A percentile compares a stretch with the other conserved stretches of the same genome.
Evolutionary conservation across 92 coral and sea anemone species (phyloP).

Genomic region (Phenganax subtilis): DNA sequence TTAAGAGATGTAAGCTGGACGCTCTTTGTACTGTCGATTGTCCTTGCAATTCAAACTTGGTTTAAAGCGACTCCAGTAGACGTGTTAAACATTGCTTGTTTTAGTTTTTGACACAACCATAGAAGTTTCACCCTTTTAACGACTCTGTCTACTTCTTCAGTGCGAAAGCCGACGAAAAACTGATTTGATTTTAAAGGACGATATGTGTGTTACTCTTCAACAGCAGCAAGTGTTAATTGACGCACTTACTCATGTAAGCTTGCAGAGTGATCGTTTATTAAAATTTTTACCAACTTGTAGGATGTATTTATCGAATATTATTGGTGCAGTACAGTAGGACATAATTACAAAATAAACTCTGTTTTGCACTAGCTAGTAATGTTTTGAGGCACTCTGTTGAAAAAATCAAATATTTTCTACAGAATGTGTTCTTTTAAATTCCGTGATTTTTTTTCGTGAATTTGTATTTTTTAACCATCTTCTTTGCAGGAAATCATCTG

Average conservation of each 20-base stretch:
- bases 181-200: slow-evolving; percentile 65
- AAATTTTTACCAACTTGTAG: neutral
- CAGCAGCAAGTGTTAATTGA: slow-evolving; percentile 87
- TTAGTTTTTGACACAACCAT: neutral
- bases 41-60: no score
- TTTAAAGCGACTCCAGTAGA: no score
- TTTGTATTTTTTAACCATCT: neutral
- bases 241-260: slow-evolving; percentile 85
- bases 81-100: neutral
- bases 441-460: neutral
- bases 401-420: no score
- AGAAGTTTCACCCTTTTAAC: no score
- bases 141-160: slow-evolving; percentile 29
- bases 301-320: neutral
- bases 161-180: slow-evolving; percentile 78
- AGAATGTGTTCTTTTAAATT: no score
- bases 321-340: no score
- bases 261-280: neutral
- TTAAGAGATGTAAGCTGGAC: slow-evolving; percentile 66
- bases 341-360: no score
- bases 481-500: slow-evolving; percentile 68
- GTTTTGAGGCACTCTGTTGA: no score
- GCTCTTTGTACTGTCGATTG: neutral
- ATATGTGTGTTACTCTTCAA: slow-evolving; percentile 73
- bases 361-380: no score